phyloP scores from a whole-genome alignment of 2,797 vertebrate species.

The Pangasius larnaudii region DNA sequence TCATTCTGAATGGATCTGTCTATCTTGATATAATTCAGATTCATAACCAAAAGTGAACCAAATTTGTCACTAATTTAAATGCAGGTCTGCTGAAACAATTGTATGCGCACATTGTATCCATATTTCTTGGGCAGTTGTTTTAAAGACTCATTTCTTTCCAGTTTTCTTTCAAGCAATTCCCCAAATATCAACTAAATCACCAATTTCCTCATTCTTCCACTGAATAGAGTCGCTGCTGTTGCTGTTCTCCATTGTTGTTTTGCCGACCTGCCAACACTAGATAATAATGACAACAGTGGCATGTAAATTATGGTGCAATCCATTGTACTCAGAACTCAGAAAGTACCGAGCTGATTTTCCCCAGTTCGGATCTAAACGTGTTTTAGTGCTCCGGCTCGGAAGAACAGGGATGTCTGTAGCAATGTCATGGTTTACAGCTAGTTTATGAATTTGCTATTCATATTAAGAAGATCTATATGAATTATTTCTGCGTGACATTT shows the following conservation, averaged over 20 bases:
- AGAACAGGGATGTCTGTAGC: not conserved
- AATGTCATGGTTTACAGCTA: too few species aligned
- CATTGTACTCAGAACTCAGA: not conserved
- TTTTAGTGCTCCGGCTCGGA: not conserved
- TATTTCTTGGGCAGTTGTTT: too few species aligned
- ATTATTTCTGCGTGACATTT: not conserved
- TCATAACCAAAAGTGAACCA: not conserved
- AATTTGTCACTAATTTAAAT: not conserved
- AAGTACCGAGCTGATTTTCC: not conserved
- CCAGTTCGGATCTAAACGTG: not conserved
- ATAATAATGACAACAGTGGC: not conserved
- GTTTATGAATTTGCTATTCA: not conserved
- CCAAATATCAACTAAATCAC: not conserved
- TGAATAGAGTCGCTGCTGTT: not conserved
- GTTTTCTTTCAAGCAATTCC: not conserved
- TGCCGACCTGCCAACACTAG: not conserved
- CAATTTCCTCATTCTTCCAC: not conserved
- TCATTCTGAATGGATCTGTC: not conserved
- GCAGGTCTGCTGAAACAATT: not conserved
- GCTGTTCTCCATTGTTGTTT: not conserved
- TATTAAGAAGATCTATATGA: not conserved
- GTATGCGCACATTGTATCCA: not conserved
- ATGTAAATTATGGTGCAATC: not conserved
- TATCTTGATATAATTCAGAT: not conserved
- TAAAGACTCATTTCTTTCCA: too few species aligned